Base-by-base conservation (phyloP, 2,113 vertebrate genomes). In the Pedionomus torquatus region DNA sequence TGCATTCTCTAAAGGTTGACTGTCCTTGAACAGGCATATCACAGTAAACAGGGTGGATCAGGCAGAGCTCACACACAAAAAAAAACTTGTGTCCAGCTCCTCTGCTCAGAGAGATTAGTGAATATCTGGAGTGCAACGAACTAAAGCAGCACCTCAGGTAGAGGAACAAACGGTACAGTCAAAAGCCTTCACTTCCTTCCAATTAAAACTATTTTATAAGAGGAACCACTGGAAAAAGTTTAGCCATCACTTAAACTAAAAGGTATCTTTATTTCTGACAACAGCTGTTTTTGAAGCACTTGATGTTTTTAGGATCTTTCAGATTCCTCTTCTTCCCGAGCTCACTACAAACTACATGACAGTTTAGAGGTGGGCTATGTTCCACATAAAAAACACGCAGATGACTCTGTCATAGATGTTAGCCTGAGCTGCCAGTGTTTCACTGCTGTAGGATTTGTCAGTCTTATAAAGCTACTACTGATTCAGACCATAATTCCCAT, bases 251-350 rank as follows among this genome's bases (percentile, higher is more conserved):
- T 79, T 71, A 79, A 91, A 75, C 66, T 33, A 76, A 85, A 68
- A 83, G 11, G 23, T 78, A 72, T 76, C 52, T 74, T 93, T 68
- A 43, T 55, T 93, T 85, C 92, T 95, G 51, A 91, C 69, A 91
- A 84, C 37, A 60, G 30, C 54, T 95, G 68, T 10, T 48, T 89
- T 90, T 69, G 68, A 92, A 94, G 68, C 35, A 77, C 9, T 35
- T 55, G 7, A 72, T 52, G 44, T 2, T 71, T 85, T 88, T 33
- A 68, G 63, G 72, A 80, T 23, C 35, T 83, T 77, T 83, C 66
- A 83, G 54, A 69, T 80, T n/a, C 26, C 26, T 83, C 44, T 64
- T 70, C 74, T 64, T 76, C 48, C 82, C 60, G 48, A 85, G 48
- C 48, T 93, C 48, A 3, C 87, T 87, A 52, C 28, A 74, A 63